Evolutionary conservation across 2,797 vertebrate species (phyloP).

Genomic region (Rhinichthys osculus): DNA sequence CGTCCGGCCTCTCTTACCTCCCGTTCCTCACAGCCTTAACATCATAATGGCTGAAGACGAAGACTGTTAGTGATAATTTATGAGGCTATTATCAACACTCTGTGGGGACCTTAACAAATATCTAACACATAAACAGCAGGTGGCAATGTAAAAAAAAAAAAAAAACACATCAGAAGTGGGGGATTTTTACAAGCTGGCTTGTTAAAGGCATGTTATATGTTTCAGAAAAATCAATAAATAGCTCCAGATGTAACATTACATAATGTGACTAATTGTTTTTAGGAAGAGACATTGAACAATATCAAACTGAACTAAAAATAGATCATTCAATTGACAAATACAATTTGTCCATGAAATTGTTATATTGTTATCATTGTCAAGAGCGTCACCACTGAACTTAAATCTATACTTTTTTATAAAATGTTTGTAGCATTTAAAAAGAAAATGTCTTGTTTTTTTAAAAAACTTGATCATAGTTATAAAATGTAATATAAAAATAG

Average conservation of each 20-base stretch:
- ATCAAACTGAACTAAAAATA: not conserved
- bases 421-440: not conserved
- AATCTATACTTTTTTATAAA: not conserved
- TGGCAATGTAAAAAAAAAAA: not conserved
- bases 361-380: not conserved
- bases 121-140: conserved; percentile 7
- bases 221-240: conserved; percentile 20
- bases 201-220: conserved; percentile 10
- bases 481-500: not conserved
- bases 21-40: not conserved
- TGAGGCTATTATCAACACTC: conserved; percentile 24
- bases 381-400: not conserved
- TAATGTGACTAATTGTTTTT: conserved; percentile 6
- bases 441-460: too few species aligned
- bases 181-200: not conserved
- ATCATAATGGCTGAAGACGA: conserved; percentile 9
- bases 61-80: conserved; percentile 27
- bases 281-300: not conserved
- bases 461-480: not conserved
- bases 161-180: not conserved
- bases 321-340: not conserved
- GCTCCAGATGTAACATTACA: not conserved
- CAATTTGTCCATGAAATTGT: not conserved
- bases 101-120: conserved; percentile 24
- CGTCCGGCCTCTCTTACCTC: conserved; percentile 7